These are phyloP conservation scores for Chiridota heheva DNA, from an alignment of 35 echinoderm and acorn worm genomes.

Conservation along the genomic window DNA sequence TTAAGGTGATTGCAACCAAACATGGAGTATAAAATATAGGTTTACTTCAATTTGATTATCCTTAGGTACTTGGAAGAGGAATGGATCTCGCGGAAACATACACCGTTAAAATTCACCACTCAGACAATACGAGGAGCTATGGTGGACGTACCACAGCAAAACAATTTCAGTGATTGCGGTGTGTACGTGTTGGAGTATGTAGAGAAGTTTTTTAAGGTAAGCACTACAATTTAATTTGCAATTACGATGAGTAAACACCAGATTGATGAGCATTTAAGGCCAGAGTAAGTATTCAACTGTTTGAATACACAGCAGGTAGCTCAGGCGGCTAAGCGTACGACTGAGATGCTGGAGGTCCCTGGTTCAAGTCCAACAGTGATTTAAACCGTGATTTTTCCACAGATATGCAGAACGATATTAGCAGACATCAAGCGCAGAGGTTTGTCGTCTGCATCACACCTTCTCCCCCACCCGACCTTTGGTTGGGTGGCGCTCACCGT, in stretches of 20 bases:
- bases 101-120: constrained; percentile 44
- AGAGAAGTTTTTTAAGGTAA: constrained; percentile 86
- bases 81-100: constrained; percentile 64
- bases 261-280: neutral
- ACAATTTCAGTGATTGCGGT: constrained; percentile 94
- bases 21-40: too few species aligned
- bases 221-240: neutral
- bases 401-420: neutral
- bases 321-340: too few species aligned
- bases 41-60: too few species aligned
- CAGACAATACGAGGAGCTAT: constrained; percentile 57
- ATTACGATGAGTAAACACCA: neutral
- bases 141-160: constrained; percentile 86
- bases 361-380: too few species aligned
- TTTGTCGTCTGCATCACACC: too few species aligned
- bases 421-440: too few species aligned
- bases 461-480: too few species aligned
- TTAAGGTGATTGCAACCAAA: too few species aligned
- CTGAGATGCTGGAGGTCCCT: too few species aligned
- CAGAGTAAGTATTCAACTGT: too few species aligned
- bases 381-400: too few species aligned
- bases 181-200: constrained; percentile 87
- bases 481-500: too few species aligned
- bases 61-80: constrained; percentile 83
- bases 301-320: neutral